Percentiles rank a stretch among this genome's conserved stretches.
These are phyloP conservation scores for Patella pellucida DNA, from an alignment of 2,888 invertebrate species.

Conservation along the genomic window DNA sequence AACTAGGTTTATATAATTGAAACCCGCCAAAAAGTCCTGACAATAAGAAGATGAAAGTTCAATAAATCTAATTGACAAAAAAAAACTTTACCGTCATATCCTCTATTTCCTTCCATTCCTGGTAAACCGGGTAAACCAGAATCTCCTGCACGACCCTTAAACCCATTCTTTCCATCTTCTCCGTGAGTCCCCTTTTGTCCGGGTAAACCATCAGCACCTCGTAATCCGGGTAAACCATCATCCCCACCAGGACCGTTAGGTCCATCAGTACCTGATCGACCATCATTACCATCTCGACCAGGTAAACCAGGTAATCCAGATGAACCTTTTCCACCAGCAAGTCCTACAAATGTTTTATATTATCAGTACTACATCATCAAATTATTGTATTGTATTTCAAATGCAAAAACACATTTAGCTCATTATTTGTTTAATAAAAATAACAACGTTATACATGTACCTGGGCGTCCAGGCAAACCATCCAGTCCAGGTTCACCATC, in stretches of 20 bases:
- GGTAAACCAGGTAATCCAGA: slow-evolving; percentile 57
- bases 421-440: neutral
- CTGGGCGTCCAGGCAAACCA: neutral
- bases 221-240: slow-evolving; percentile 39
- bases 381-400: too few species aligned
- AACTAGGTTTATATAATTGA: too few species aligned
- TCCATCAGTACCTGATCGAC: slow-evolving; percentile 32
- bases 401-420: too few species aligned
- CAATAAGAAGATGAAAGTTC: too few species aligned
- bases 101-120: slow-evolving; percentile 58
- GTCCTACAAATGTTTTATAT: neutral
- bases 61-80: too few species aligned
- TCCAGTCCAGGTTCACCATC: slow-evolving; percentile 13
- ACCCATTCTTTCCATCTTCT: slow-evolving; percentile 16
- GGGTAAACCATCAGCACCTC: slow-evolving; percentile 24
- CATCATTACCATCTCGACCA: slow-evolving; percentile 34
- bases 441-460: neutral
- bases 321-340: slow-evolving; percentile 38
- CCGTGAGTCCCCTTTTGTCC: slow-evolving; percentile 19
- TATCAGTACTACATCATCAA: too few species aligned
- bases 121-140: slow-evolving; percentile 58
- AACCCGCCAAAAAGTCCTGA: too few species aligned
- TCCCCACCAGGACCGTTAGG: slow-evolving; percentile 20
- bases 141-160: slow-evolving; percentile 15
- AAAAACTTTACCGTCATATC: slow-evolving; percentile 25